These are phyloP conservation scores for Drosophila percnosoma DNA, from an alignment of 2,888 invertebrate genomes.

Conservation along the genomic window DNA sequence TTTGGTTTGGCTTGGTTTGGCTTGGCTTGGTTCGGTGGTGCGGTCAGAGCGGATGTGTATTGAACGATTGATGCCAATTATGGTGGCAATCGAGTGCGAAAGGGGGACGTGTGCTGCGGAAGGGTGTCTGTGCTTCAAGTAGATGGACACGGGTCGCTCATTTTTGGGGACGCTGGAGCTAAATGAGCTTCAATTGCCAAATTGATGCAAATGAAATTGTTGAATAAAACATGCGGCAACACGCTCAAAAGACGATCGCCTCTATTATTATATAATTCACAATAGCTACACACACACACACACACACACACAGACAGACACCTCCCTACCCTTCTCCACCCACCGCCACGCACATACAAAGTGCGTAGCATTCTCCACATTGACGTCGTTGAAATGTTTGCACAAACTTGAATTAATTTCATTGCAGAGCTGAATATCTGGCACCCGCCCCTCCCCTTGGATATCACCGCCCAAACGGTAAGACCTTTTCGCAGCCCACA, in stretches of 20 bases:
- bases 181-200: constrained; percentile 74
- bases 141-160: constrained; percentile 50
- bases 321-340: background rate
- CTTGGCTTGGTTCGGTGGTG: constrained; percentile 4
- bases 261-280: constrained; percentile 64
- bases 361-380: constrained; percentile 65
- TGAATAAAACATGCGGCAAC: constrained; percentile 49
- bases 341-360: constrained; percentile 16
- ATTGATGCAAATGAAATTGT: constrained; percentile 53
- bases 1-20: background rate
- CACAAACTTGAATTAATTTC: constrained; percentile 68
- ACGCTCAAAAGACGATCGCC: constrained; percentile 11
- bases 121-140: background rate
- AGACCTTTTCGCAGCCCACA: background rate
- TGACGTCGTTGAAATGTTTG: constrained; percentile 75
- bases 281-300: constrained; percentile 1
- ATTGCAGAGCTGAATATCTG: constrained; percentile 42
- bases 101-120: background rate
- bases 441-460: background rate
- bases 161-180: constrained; percentile 62
- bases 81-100: constrained; percentile 8
- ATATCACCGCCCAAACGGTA: background rate
- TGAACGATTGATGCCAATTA: constrained; percentile 71
- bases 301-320: constrained; percentile 20
- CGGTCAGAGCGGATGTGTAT: constrained; percentile 62